Evolutionary conservation across 2,113 vertebrate species (phyloP).

Genomic region (Entomyzon cyanotis): DNA sequence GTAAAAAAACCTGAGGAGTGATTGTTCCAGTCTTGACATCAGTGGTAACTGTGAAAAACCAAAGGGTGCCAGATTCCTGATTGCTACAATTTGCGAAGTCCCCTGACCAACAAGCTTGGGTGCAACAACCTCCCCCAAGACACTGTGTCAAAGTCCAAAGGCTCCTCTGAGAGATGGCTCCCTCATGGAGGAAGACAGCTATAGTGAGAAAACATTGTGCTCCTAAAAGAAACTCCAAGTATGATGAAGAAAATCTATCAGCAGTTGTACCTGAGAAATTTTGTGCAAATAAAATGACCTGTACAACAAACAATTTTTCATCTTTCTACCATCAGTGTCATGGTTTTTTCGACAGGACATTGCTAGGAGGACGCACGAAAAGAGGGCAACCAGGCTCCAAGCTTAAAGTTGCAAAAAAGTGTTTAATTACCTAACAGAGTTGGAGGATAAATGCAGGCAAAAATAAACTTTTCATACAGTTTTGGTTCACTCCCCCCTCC

Average conservation of each 20-base stretch:
- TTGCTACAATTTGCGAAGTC: neutral
- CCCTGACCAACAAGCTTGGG: neutral
- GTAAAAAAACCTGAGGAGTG: neutral
- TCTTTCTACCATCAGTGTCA: neutral
- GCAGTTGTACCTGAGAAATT: neutral
- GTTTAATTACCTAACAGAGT: no score
- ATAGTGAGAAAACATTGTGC: neutral
- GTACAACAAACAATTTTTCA: neutral
- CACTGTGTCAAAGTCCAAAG: neutral
- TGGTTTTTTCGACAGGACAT: no score
- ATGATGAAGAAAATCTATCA: neutral
- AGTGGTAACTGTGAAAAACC: neutral
- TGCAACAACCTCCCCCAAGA: neutral
- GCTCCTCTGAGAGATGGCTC: neutral
- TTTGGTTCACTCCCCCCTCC: no score
- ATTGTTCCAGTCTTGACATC: neutral
- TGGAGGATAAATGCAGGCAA: no score
- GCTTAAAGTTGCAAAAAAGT: no score
- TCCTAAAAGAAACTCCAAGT: neutral
- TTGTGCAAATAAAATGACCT: neutral
- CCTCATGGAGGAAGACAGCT: neutral
- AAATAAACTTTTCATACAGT: no score
- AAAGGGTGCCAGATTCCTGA: neutral
- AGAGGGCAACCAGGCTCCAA: no score
- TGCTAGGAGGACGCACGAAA: no score